These are phyloP conservation scores for Galerucella pusilla DNA, from an alignment of 2,888 invertebrate species.

Conservation along the genomic window DNA sequence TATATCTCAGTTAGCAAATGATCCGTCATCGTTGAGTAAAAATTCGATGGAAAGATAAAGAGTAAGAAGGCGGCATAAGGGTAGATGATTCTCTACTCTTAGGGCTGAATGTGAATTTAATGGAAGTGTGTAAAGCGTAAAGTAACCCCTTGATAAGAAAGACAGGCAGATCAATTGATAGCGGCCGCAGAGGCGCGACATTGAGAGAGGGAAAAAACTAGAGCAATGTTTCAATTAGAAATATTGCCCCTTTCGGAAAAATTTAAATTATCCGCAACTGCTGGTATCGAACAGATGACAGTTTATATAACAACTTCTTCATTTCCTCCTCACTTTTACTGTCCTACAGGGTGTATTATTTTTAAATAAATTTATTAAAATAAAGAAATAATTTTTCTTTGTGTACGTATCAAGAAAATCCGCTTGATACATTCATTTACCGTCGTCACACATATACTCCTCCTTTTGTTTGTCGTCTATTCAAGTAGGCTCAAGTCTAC, in stretches of 20 bases:
- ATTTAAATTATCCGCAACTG: not conserved
- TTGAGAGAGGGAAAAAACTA: not conserved
- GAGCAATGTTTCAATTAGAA: no score
- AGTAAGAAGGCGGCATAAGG: slow-evolving; percentile 41
- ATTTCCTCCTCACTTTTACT: slow-evolving; percentile 55
- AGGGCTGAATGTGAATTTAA: slow-evolving; percentile 58
- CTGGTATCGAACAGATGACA: slow-evolving; percentile 58
- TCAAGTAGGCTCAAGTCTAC: slow-evolving; percentile 64
- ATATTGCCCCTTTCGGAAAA: not conserved
- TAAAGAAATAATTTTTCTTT: not conserved
- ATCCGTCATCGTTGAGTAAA: slow-evolving; percentile 56
- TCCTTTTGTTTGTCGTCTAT: slow-evolving; percentile 64
- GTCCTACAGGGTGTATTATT: slow-evolving; percentile 31
- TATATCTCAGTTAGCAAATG: slow-evolving; percentile 55
- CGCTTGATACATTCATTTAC: slow-evolving; percentile 27
- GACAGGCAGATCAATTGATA: slow-evolving; percentile 65
- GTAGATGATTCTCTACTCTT: slow-evolving; percentile 43
- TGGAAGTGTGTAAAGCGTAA: slow-evolving; percentile 63
- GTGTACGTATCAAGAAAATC: slow-evolving; percentile 9
- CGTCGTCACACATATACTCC: slow-evolving; percentile 55
- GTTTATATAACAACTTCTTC: slow-evolving; percentile 62
- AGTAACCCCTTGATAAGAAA: slow-evolving; percentile 63
- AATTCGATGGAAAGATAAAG: slow-evolving; percentile 59
- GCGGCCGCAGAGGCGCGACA: slow-evolving; percentile 41
- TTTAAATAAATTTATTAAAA: not conserved